These are phyloP conservation scores for Apamea monoglypha DNA, from an alignment of 2,888 invertebrate genomes.

Conservation along the genomic window DNA sequence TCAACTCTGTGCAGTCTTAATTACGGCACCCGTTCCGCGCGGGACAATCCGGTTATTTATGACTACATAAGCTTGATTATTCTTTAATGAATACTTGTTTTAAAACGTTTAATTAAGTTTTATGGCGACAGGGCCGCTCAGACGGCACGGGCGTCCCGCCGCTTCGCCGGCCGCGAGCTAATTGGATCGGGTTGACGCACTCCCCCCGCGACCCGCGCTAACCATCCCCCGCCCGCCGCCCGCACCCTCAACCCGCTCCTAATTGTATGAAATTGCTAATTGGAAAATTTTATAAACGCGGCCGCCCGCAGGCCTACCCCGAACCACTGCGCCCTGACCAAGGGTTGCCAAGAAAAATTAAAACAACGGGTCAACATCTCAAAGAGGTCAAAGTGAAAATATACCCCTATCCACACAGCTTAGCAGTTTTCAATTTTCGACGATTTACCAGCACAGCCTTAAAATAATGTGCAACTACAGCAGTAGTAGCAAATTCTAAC, in stretches of 20 bases:
- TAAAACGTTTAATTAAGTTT: constrained; percentile 91
- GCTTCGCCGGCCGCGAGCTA: constrained; percentile 89
- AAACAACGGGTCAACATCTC: constrained; percentile 74
- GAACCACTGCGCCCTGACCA: constrained; percentile 74
- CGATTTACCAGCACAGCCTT: neutral
- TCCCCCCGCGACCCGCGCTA: constrained; percentile 77
- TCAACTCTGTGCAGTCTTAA: constrained; percentile 91
- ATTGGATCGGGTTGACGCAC: constrained; percentile 90
- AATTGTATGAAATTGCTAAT: constrained; percentile 91
- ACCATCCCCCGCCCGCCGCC: constrained; percentile 73
- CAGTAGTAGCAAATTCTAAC: constrained; percentile 5
- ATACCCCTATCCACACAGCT: constrained; percentile 35
- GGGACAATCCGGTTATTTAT: constrained; percentile 91
- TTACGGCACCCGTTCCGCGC: constrained; percentile 90
- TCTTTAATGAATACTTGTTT: constrained; percentile 91
- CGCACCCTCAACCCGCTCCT: constrained; percentile 81
- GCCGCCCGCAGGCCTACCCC: constrained; percentile 85
- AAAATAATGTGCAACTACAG: neutral
- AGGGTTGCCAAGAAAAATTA: constrained; percentile 76
- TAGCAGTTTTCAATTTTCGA: constrained; percentile 29
- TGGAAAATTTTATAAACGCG: constrained; percentile 90
- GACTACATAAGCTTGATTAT: constrained; percentile 91
- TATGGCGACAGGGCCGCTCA: constrained; percentile 90
- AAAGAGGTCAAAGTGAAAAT: constrained; percentile 59
- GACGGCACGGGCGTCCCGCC: constrained; percentile 86